These are phyloP conservation scores for Stegodyphus dumicola DNA, from an alignment of 1,140 invertebrate genomes.

Conservation along the genomic window DNA sequence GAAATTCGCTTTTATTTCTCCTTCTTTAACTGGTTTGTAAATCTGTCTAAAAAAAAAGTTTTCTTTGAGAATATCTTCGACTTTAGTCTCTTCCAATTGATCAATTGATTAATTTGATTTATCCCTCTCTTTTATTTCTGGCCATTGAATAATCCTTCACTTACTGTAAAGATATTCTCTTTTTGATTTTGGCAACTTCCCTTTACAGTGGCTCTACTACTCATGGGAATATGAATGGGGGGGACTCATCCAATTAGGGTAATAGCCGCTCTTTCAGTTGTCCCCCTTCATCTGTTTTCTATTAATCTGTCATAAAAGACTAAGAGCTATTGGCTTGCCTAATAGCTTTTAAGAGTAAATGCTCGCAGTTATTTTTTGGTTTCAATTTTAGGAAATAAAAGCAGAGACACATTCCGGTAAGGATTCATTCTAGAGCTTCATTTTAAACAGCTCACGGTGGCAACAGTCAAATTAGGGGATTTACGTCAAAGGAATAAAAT, in stretches of 20 bases:
- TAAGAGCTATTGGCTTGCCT: constrained; percentile 40
- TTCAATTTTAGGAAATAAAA: neutral
- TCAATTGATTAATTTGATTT: too few relatives aligned
- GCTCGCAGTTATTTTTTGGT: neutral
- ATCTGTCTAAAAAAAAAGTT: too few relatives aligned
- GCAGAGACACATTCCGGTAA: too few relatives aligned
- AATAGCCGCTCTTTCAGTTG: constrained; percentile 37
- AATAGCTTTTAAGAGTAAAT: constrained; percentile 36
- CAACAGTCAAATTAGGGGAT: neutral
- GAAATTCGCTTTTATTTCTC: too few relatives aligned
- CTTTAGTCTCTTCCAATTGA: too few relatives aligned
- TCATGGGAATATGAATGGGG: neutral
- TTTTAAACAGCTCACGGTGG: too few relatives aligned
- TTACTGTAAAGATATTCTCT: too few relatives aligned
- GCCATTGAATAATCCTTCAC: too few relatives aligned
- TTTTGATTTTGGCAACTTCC: constrained; percentile 12
- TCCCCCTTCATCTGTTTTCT: constrained; percentile 36
- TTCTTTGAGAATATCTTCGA: too few relatives aligned
- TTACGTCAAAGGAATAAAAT: constrained; percentile 4
- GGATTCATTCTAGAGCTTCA: too few relatives aligned
- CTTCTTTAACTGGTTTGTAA: too few relatives aligned
- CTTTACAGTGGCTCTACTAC: neutral
- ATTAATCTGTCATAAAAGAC: constrained; percentile 58
- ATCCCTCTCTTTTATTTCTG: too few relatives aligned
- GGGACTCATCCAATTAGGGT: constrained; percentile 54